Evolutionary conservation across 2,888 invertebrate genomes (phyloP), one percentile per base, ranked within the genome.

Genomic region (Zonitis immaculata): DNA sequence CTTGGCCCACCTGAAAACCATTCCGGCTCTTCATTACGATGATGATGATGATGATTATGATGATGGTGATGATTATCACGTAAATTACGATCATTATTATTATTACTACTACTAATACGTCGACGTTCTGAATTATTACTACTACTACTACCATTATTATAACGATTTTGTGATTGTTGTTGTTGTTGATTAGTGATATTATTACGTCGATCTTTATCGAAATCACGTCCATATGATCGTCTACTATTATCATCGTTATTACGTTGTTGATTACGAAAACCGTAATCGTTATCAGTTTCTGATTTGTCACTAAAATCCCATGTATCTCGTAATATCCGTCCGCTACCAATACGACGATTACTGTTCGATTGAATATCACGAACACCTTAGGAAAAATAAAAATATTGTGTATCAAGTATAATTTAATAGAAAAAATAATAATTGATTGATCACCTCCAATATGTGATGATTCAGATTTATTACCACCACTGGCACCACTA

Each of bases 1-100:
- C 89, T 88, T 43, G 95, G 95, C 42, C 95, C 95, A 55, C 87
- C 87, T 67, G 88, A 89, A 70, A 87, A 89, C 85, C 95, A 95
- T 77, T 95, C 94, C 3, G 95, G 95, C 73, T 93, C 91, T 63
- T 89, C 91, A 64, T 84, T 84, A 54, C 81, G 83, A 64, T 35
- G 16, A 16, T 35, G 35, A 35, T 35, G 16, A 18, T 35, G 9
- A 16, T 35, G 16, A 16, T 30, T n/a, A 12, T 30, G 30, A 12
- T 30, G 30, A 9, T 35, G 35, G 18, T 35, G 16, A n/a, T n/a
- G n/a, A n/a, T n/a, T n/a, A 18, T 35, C 35, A 35, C 35, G 35
- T 32, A 9, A 14, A 32, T 12, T 30, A 30, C 30, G n/a, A n/a
- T n/a, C n/a, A n/a, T n/a, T n/a, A n/a, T n/a, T n/a, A n/a, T n/a